phyloP scores from a whole-genome alignment of 2,113 vertebrate species.

The Neogobius melanostomus region DNA sequence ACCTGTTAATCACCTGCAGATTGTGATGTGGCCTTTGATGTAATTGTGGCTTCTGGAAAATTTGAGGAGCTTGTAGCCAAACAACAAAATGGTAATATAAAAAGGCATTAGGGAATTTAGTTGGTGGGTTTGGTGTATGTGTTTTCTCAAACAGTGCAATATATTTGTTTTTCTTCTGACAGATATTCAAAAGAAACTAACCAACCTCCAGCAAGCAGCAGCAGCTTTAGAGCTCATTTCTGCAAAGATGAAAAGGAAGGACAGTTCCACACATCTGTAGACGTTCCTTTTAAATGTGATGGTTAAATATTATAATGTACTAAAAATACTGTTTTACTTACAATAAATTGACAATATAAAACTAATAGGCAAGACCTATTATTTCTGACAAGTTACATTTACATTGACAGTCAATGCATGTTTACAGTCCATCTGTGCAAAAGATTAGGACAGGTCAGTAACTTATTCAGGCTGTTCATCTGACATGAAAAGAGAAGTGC shows the following conservation, averaged over 20 bases:
- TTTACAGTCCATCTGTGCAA: background rate
- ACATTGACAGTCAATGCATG: background rate
- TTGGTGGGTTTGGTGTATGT: background rate
- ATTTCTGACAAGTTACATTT: too few relatives aligned
- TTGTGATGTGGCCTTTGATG: constrained; percentile 50
- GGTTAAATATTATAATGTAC: background rate
- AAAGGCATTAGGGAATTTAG: too few relatives aligned
- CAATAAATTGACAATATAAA: background rate
- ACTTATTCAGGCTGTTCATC: too few relatives aligned
- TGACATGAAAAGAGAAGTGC: background rate
- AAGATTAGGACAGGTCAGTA: background rate
- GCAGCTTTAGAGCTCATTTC: constrained; percentile 35
- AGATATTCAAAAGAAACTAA: constrained; percentile 52
- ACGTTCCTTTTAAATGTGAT: background rate
- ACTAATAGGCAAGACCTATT: background rate
- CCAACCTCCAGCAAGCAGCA: constrained; percentile 23
- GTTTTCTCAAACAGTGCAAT: background rate
- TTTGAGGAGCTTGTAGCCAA: constrained; percentile 50
- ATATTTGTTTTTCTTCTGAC: constrained; percentile 8
- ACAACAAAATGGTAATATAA: constrained; percentile 64
- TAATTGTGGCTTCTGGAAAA: constrained; percentile 68
- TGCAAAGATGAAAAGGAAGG: constrained; percentile 24
- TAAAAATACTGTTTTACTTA: background rate
- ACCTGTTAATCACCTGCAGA: constrained; percentile 52
- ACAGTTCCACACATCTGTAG: background rate